Evolutionary conservation across 2,888 invertebrate genomes (phyloP), one percentile per base, ranked within the genome.

Genomic region (Choreutis nemorana): DNA sequence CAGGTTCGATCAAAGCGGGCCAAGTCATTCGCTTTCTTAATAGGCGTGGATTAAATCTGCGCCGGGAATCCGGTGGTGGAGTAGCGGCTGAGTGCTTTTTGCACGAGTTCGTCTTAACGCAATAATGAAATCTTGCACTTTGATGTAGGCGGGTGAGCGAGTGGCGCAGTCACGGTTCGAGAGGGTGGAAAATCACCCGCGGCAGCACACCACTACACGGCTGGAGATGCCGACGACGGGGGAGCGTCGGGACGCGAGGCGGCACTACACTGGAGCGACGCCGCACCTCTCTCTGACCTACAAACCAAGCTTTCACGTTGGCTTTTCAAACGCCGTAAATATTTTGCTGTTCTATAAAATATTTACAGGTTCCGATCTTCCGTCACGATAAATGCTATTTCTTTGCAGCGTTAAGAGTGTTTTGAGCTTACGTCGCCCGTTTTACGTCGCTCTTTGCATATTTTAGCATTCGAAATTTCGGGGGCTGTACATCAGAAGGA

Each of bases 91-190:
- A 46, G 46, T 44, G 45, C 49, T 50, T 55, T 57, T 50, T 45
- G 50, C 47, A 44, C 48, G 41, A 51, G 51, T 49, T 56, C 42
- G 43, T 44, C 41, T 45, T 62, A 65, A 63, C 53, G 52, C 44
- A 60, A 64, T 67, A 66, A 70, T 61, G 63, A 63, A 67, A 62
- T 53, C 52, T 53, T 61, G 56, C 57, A 61, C 70, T 73, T 73
- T 75, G 70, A 72, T 67, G 71, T 72, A 50, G 49, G 46, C 39
- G 41, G 47, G 40, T 36, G 44, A 46, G 41, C 44, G 32, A 37
- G 32, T 36, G 32, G 32, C 44, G 43, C 39, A 45, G 52, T 35
- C 39, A 39, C 44, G 39, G 44, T 43, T 42, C 36, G 37, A 44
- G 62, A 51, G 66, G 70, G 64, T 58, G 62, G 60, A 55, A 59